Base-by-base conservation (phyloP, 2,797 vertebrate genomes). In the Nyctalus aviator region DNA sequence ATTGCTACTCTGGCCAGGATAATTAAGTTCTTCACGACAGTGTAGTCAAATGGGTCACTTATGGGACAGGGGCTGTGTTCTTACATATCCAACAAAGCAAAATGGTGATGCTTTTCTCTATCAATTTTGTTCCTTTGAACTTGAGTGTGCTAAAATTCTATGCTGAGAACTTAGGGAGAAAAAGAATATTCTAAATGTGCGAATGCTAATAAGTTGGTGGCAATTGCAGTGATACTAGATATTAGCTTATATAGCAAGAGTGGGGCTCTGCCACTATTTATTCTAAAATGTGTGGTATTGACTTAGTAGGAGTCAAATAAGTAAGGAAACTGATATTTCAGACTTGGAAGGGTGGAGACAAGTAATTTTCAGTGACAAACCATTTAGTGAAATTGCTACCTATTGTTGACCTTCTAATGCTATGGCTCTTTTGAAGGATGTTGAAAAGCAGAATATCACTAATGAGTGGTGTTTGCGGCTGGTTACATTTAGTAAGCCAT, bases 131-230 rank as follows among this genome's bases (percentile, higher is more conserved):
- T 62, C 41, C 72, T 83, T 69, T 93, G 71, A 94, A 62, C 35
- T 85, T 83, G 41, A n/a, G 11, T 73, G 25, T 88, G 35, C 25
- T 90, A 73, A 77, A 48, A 46, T 57, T 95, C 48, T 76, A 11
- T 81, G 35, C 35, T 88, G 46, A 93, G 64, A 85, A 69, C 4
- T 85, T 92, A 91, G 75, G 77, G 95, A 73, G 94, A 37, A 85
- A 93, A 88, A 76, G 15, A n/a, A 69, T 84, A 6, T 84, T 77
- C 50, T 35, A 32, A 81, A 50, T 48, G 64, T 93, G 71, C 10
- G 59, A 85, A 88, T 66, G 30, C 32, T 87, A 62, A 87, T 44
- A 59, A 68, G 50, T 71, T 64, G 6, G 20, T 66, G 41, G 14
- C 23, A 57, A 48, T 48, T 46, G 35, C 48, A 91, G 0, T 55